phyloP scores from a whole-genome alignment of 2,113 vertebrate genomes.

The Cnemophilus loriae region DNA sequence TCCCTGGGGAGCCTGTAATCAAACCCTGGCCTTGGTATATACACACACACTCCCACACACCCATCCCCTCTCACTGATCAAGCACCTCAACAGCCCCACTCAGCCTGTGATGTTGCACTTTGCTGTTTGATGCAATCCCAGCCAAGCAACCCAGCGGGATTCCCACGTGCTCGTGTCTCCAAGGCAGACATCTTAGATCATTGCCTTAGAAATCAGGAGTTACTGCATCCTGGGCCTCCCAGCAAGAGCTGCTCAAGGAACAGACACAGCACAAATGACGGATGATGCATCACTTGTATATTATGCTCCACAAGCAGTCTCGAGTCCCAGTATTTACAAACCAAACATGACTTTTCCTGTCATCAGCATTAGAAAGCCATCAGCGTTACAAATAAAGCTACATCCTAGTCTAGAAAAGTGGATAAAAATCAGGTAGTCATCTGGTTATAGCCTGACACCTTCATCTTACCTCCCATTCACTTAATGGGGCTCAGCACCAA shows the following conservation, averaged over 20 bases:
- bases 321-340: not conserved
- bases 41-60: accelerated
- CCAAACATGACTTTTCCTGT: not conserved
- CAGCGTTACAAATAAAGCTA: not conserved
- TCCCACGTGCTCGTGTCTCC: accelerated
- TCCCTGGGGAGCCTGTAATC: not conserved
- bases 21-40: not conserved
- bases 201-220: not conserved
- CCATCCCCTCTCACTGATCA: accelerated
- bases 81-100: not conserved
- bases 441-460: not conserved
- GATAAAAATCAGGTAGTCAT: not conserved
- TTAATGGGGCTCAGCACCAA: not conserved
- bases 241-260: not conserved
- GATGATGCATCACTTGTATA: not conserved
- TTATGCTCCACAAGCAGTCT: not conserved
- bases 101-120: accelerated
- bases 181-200: not conserved
- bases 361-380: not conserved
- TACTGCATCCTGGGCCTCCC: not conserved
- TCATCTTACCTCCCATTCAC: not conserved
- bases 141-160: accelerated
- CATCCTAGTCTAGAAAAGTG: not conserved
- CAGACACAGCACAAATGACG: not conserved
- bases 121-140: not conserved